Evolutionary conservation across 2,888 invertebrate species (phyloP), one percentile per base, ranked within the genome.

Genomic region (Conistra vaccinii): DNA sequence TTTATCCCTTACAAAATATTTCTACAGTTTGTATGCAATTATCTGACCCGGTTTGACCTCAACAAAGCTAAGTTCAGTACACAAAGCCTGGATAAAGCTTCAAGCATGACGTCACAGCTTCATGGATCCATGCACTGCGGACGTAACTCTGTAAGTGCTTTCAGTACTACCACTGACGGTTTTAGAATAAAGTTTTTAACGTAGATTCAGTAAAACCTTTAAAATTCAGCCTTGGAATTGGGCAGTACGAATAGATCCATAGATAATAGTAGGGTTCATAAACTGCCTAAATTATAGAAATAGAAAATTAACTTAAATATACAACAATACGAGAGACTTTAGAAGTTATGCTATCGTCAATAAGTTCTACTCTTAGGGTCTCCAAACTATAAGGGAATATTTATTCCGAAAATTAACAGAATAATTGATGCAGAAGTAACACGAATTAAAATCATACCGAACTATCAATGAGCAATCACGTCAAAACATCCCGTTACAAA

Each of bases 401-500:
- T 39, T 42, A 39, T 63, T 9, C 14, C n/a, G 1, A 68, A 32
- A 61, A 51, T 51, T 6, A 58, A 65, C 26, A 17, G 29, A 66
- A 66, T 62, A 53, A 62, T 58, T 51, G 53, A 83, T 80, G 76
- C 35, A 53, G 58, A 48, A 80, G 20, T 75, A 72, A 83, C n/a
- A 68, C 23, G 51, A 73, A 69, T 74, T 69, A 78, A 69, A 78
- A 63, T 84, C 69, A 73, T 14, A 51, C 48, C 53, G 29, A 63
- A 71, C 57, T 69, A 69, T 71, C 65, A 53, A 83, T 71, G 55
- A 26, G 26, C 26, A 48, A 48, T 48, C 7, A 48, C 48, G 48
- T 48, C 84, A 81, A 72, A 81, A 84, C 68, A 84, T 66, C 39
- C 29, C 26, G 57, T 45, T 73, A 65, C 60, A 45, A 61, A 72